phyloP scores from a whole-genome alignment of 1,140 invertebrate species.

The Delia radicum region DNA sequence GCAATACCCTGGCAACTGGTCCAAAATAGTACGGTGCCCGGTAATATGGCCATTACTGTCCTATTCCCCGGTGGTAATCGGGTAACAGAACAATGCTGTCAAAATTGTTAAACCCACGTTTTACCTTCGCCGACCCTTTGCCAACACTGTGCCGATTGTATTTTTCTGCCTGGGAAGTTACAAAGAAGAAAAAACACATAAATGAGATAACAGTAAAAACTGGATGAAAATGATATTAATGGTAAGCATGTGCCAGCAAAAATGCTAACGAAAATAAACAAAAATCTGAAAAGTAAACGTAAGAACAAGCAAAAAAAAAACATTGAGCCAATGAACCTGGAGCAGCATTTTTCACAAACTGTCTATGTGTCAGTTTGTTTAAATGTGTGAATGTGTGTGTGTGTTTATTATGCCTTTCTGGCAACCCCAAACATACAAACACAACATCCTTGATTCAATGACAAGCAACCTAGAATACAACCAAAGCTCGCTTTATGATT shows the following conservation, averaged over 20 bases:
- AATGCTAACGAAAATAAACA: not conserved
- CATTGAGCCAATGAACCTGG: not conserved
- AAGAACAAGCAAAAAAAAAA: not conserved
- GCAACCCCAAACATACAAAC: no score
- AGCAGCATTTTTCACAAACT: not conserved
- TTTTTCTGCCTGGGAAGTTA: no score
- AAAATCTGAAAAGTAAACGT: not conserved
- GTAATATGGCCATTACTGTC: no score
- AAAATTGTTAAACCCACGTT: no score
- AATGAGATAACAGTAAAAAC: conserved; percentile 10
- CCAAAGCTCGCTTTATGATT: not conserved
- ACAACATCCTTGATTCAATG: not conserved
- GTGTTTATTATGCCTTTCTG: no score
- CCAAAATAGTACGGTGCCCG: no score
- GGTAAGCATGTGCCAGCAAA: not conserved
- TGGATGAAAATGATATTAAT: not conserved
- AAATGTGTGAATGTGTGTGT: not conserved
- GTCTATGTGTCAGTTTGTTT: not conserved
- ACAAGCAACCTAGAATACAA: not conserved
- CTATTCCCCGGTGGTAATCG: no score
- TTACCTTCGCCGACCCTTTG: no score
- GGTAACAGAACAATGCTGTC: no score
- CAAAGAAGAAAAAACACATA: not conserved
- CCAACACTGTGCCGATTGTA: no score
- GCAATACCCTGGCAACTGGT: no score